Percentiles rank a stretch among this genome's conserved stretches.
Evolutionary conservation across 2,113 vertebrate genomes (phyloP).

Genomic region (Cryptoleucopteryx plumbea): DNA sequence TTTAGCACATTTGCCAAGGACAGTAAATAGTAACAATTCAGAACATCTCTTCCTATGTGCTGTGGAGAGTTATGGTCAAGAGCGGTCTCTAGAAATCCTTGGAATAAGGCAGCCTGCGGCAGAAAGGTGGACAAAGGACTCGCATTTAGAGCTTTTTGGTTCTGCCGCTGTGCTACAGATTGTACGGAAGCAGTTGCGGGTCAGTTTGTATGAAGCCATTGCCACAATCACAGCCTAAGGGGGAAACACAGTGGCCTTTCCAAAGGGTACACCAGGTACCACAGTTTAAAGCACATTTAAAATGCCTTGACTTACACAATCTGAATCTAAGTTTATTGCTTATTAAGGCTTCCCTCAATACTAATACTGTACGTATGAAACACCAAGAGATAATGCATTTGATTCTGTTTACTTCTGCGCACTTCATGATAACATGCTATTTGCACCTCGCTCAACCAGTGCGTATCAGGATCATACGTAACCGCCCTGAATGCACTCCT

Average conservation of each 20-base stretch:
- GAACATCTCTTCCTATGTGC: neutral
- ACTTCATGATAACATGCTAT: neutral
- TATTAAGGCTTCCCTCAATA: neutral
- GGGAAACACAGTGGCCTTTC: neutral
- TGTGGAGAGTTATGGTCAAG: neutral
- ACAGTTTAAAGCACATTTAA: neutral
- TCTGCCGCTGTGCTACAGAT: neutral
- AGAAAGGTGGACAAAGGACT: neutral
- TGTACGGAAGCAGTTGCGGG: neutral
- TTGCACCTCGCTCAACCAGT: neutral
- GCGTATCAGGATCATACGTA: neutral
- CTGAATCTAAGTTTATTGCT: neutral
- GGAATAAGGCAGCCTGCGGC: neutral
- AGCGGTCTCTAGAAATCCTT: neutral
- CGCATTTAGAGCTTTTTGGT: fast-evolving
- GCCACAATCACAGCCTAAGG: neutral
- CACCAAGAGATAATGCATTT: neutral
- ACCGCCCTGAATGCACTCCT: neutral
- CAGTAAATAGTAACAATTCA: neutral
- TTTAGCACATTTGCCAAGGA: neutral
- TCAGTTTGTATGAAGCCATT: neutral
- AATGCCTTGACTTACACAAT: neutral
- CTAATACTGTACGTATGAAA: neutral
- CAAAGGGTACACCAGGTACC: neutral
- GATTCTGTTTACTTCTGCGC: neutral